Conservation (phyloP, 2,113 vertebrate species). For the Leucosticte australis region DNA sequence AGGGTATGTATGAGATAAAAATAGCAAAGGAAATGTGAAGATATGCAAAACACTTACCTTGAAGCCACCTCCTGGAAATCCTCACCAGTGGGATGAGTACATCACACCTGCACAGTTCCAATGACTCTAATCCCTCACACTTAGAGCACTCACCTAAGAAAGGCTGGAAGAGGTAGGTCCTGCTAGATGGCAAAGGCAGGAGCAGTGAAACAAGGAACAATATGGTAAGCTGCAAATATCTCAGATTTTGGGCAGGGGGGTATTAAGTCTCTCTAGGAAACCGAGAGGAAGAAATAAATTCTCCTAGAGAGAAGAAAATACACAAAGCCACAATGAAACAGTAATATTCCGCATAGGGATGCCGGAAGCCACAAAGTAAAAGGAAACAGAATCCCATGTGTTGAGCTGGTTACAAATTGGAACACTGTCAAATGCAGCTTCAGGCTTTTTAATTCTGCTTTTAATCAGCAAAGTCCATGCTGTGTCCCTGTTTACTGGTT, state of each 20-base stretch:
- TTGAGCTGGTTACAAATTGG: background rate
- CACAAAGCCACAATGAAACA: background rate
- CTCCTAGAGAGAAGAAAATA: background rate
- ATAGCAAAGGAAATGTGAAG: background rate
- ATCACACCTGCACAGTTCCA: background rate
- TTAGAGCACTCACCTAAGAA: background rate
- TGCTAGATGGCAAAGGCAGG: background rate
- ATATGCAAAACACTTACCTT: background rate
- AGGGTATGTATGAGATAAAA: background rate
- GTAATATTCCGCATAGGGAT: background rate
- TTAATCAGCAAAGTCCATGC: constrained; percentile 31
- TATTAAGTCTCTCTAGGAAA: background rate
- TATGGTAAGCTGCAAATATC: background rate
- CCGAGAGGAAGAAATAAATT: background rate
- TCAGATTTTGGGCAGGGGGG: background rate
- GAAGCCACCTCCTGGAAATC: background rate
- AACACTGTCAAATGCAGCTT: constrained; percentile 9
- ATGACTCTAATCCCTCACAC: background rate
- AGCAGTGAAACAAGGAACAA: background rate
- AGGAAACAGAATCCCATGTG: background rate
- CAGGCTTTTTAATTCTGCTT: constrained; percentile 33
- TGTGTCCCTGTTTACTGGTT: constrained; percentile 6
- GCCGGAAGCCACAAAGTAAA: background rate
- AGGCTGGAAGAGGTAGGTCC: background rate
- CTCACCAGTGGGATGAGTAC: background rate